phyloP scores from a whole-genome alignment of 35 echinoderm and acorn worm species.

The Diadema setosum region DNA sequence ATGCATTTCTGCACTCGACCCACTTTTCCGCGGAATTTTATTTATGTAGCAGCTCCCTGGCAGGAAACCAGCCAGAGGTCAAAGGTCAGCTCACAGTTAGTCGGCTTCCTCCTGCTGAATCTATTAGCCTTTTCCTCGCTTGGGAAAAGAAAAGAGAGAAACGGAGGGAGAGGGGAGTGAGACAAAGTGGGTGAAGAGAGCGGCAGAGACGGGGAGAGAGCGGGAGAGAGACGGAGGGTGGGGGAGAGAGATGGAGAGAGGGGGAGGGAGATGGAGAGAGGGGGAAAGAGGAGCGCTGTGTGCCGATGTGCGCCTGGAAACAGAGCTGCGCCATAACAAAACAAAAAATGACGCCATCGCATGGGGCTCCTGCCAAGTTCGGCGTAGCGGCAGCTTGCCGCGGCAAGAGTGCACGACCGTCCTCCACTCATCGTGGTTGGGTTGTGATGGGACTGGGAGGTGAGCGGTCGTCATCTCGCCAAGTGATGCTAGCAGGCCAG shows the following conservation, averaged over 20 bases:
- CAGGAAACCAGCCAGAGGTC: neutral
- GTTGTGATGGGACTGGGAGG: too few species aligned
- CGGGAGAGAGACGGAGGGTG: neutral
- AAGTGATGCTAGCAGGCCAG: too few species aligned
- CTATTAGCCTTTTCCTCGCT: neutral
- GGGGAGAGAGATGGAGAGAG: neutral
- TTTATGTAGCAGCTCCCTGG: neutral
- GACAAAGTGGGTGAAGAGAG: neutral
- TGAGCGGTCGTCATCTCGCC: too few species aligned
- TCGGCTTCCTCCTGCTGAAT: neutral
- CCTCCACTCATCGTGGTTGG: too few species aligned
- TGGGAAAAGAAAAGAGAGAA: too few species aligned
- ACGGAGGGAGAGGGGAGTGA: neutral
- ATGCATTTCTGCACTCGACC: too few species aligned
- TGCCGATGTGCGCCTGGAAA: neutral
- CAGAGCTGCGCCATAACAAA: too few species aligned
- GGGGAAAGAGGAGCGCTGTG: neutral
- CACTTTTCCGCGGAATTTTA: neutral
- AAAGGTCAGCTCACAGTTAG: neutral
- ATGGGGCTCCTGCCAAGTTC: too few species aligned
- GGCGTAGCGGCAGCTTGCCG: too few species aligned
- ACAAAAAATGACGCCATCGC: too few species aligned
- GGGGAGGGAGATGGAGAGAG: neutral
- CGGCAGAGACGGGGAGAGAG: neutral
- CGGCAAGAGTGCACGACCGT: too few species aligned